phyloP scores from a whole-genome alignment of 2,113 vertebrate genomes.

The Coreoperca whiteheadi region DNA sequence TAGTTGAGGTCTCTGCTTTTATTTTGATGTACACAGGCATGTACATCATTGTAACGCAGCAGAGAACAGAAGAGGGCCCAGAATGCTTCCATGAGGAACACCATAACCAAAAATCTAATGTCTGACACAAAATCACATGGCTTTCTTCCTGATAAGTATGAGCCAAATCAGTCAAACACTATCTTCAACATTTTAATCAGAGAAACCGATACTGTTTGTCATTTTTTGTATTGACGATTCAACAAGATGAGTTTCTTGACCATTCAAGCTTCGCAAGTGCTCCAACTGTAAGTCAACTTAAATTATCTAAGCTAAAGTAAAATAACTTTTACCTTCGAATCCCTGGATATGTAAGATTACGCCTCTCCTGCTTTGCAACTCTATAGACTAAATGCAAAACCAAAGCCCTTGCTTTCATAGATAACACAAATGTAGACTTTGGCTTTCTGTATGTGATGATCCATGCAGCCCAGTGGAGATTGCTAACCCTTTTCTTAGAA shows the following conservation, averaged over 20 bases:
- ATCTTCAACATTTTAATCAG: background rate
- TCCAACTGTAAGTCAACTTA: background rate
- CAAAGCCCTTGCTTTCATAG: background rate
- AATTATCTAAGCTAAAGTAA: background rate
- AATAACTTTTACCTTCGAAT: background rate
- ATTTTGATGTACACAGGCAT: background rate
- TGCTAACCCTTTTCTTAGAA: slow-evolving; percentile 32
- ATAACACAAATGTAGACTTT: slow-evolving; percentile 2
- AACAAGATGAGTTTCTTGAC: background rate
- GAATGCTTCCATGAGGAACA: background rate
- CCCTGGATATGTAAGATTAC: background rate
- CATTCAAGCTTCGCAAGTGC: background rate
- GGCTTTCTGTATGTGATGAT: slow-evolving; percentile 23
- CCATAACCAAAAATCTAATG: background rate
- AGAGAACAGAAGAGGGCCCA: background rate
- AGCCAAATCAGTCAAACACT: background rate
- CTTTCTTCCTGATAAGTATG: background rate
- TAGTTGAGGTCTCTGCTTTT: background rate
- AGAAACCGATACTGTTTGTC: background rate
- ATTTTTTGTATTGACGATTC: background rate
- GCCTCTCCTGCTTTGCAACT: background rate
- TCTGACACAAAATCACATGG: background rate
- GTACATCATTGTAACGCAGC: background rate
- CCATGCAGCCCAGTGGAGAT: slow-evolving; percentile 29
- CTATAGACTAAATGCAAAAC: background rate